Evolutionary conservation across 2,113 vertebrate genomes (phyloP), one percentile per base, ranked within the genome.

Genomic region (Alexandromys fortis): DNA sequence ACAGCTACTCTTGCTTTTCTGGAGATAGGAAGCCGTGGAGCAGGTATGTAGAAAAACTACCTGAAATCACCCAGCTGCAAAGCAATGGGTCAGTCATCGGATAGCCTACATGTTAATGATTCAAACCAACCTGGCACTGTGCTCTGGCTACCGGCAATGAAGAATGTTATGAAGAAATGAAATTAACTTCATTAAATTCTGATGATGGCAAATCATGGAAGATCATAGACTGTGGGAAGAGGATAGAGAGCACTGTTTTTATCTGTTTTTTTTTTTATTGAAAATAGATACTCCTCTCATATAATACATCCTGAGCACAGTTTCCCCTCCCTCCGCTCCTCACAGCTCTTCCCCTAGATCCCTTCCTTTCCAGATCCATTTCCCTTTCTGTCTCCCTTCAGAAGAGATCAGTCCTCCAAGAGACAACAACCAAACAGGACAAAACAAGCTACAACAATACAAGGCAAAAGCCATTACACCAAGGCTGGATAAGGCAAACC

Each of bases 181-280:
- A 14, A 90, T 52, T 76, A 92, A 45, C 47, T n/a, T 72, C 24
- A 45, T 76, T 30, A 75, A 3, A 42, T 70, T 95, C n/a, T 85
- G 90, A 52, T 65, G 82, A 77, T 81, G 14, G 79, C 22, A 89
- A 96, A 52, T 90, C 63, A 30, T 38, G 30, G 68, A 92, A 52
- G 58, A 49, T 79, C 47, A 22, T 22, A 33, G 45, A 83, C 38
- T 92, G 94, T 76, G 45, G n/a, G 5, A 9, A 1, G 17, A 68
- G 14, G 86, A 67, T 28, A 85, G 5, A 22, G 85, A 47, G 55
- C 26, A 33, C 47, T 8, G 3, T 30, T 49, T 77, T 49, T 77
- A 19, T 58, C 55, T 58, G 55, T 30, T 47, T 14, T 47, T 28
- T 42, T 47, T 76, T 28, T 45, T 28, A 7, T 47, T 16, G 26